phyloP scores from a whole-genome alignment of 2,888 invertebrate genomes.

The Hecatera dysodea region DNA sequence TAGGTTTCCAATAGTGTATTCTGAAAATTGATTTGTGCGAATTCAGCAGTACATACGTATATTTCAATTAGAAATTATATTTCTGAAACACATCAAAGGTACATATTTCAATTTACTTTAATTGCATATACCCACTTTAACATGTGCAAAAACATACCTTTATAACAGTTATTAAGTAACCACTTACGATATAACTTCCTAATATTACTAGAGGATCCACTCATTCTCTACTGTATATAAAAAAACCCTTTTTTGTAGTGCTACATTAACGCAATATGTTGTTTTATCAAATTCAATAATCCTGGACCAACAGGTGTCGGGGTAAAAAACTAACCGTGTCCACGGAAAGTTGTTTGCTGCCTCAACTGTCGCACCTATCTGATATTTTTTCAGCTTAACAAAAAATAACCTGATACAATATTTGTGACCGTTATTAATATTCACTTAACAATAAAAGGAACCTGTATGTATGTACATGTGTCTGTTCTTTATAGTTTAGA shows the following conservation, averaged over 20 bases:
- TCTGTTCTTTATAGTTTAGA: constrained; percentile 16
- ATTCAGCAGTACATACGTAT: too few relatives aligned
- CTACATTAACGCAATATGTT: constrained; percentile 75
- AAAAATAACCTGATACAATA: constrained; percentile 73
- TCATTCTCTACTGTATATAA: constrained; percentile 58
- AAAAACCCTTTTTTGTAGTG: constrained; percentile 66
- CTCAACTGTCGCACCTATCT: constrained; percentile 87
- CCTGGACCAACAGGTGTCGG: constrained; percentile 83
- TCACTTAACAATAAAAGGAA: constrained; percentile 41
- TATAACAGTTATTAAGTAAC: constrained; percentile 47
- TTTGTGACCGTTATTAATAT: constrained; percentile 71
- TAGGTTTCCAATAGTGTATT: background rate
- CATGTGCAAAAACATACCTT: constrained; percentile 42
- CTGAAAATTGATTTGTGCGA: background rate
- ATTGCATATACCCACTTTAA: background rate
- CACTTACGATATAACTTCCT: constrained; percentile 50
- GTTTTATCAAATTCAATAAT: constrained; percentile 82
- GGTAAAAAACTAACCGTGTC: constrained; percentile 84
- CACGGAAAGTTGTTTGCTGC: constrained; percentile 82
- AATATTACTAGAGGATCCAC: constrained; percentile 39
- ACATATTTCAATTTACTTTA: constrained; percentile 16
- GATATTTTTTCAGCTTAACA: constrained; percentile 77
- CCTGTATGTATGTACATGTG: constrained; percentile 28
- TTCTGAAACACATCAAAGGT: background rate
- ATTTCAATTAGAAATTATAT: too few relatives aligned